A percentile compares a stretch with the other conserved stretches of the same genome.
Evolutionary conservation across 2,113 vertebrate genomes (phyloP).

Genomic region (Conger conger): DNA sequence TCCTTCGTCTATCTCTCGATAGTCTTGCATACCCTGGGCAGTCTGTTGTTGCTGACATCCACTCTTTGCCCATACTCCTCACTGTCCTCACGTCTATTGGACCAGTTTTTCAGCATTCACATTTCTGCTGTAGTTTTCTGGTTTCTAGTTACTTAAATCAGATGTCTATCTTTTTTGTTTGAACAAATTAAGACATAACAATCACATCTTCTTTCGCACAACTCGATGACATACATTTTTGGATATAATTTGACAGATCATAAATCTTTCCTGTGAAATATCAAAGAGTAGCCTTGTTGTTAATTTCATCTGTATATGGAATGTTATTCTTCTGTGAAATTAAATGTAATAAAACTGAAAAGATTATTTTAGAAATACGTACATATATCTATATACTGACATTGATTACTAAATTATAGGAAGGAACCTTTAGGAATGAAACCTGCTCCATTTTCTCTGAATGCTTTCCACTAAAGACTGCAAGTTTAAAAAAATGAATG

Average conservation of each 20-base stretch:
- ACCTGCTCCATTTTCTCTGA: neutral
- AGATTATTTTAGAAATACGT: conserved; percentile 9
- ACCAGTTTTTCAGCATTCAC: conserved; percentile 6
- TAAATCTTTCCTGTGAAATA: neutral
- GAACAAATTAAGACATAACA: neutral
- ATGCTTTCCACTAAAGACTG: neutral
- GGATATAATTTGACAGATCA: conserved; percentile 13
- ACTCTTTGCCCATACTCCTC: neutral
- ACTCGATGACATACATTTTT: neutral
- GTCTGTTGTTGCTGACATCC: neutral
- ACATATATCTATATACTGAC: neutral
- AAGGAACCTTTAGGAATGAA: neutral
- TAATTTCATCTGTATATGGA: conserved; percentile 14
- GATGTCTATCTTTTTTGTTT: conserved; percentile 5
- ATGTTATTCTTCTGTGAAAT: conserved; percentile 13
- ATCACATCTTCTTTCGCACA: neutral
- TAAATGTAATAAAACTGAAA: conserved; percentile 22
- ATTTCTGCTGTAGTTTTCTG: neutral
- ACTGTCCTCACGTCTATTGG: neutral
- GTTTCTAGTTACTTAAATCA: conserved; percentile 16
- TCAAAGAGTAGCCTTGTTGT: conserved; percentile 12
- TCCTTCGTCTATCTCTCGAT: conserved; percentile 30
- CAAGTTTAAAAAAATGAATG: neutral
- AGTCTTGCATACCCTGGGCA: neutral
- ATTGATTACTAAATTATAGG: neutral